Evolutionary conservation across 2,113 vertebrate genomes (phyloP).

Genomic region (Ariopsis seemanni): DNA sequence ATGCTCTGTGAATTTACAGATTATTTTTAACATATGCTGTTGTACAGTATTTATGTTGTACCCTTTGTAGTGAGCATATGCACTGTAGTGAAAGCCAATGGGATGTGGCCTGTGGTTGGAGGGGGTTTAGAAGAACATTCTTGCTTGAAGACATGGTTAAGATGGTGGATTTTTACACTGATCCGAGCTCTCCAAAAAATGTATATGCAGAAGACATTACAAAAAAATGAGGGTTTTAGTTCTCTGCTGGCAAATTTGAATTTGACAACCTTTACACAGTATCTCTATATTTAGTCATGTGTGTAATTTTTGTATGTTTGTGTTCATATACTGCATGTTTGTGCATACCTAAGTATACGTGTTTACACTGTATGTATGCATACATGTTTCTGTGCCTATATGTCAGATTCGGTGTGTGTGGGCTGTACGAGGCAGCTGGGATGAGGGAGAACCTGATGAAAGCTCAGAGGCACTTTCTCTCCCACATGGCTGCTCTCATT

Average conservation of each 20-base stretch:
- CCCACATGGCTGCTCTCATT: constrained; percentile 46
- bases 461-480: constrained; percentile 38
- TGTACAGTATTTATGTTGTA: background rate
- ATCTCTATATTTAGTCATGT: background rate
- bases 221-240: background rate
- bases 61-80: background rate
- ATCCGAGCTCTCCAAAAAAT: background rate
- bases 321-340: background rate
- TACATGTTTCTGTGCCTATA: background rate
- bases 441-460: constrained; percentile 40
- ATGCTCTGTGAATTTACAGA: background rate
- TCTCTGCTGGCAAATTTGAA: background rate
- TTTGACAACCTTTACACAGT: background rate
- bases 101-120: background rate
- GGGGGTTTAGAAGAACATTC: background rate
- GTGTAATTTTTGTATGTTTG: background rate
- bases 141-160: background rate
- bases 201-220: background rate
- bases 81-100: background rate
- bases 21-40: too few relatives aligned
- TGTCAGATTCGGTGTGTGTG: constrained; percentile 30
- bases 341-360: background rate
- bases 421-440: constrained; percentile 23
- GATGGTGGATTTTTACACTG: background rate
- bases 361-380: background rate